Percentiles rank a stretch among this genome's conserved stretches.
Conservation (phyloP, 2,113 vertebrate species). For the Puffinus mauretanicus region DNA sequence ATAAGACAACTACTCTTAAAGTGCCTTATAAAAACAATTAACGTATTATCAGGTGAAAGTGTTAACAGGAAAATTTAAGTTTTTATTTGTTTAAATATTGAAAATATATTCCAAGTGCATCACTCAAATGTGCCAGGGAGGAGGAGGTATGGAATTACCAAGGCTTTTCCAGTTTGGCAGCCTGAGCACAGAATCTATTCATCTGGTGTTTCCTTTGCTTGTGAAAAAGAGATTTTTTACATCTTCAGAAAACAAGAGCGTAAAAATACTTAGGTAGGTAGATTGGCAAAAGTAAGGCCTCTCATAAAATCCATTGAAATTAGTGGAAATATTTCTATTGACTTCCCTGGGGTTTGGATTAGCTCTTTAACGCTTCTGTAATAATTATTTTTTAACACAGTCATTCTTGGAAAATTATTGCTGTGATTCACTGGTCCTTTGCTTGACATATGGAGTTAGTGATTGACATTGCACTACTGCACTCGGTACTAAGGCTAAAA, state of each 20-base stretch:
- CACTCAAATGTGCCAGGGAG: neutral
- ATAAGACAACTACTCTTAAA: conserved; percentile 10
- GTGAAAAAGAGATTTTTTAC: neutral
- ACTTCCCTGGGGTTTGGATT: neutral
- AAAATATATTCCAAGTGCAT: neutral
- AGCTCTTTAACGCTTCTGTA: neutral
- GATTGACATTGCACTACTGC: neutral
- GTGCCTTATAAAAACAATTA: conserved; percentile 33
- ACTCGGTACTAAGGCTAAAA: neutral
- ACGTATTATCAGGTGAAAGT: conserved; percentile 26
- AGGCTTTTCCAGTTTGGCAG: neutral
- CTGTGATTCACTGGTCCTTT: neutral
- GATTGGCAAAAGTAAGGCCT: neutral
- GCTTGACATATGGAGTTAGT: neutral
- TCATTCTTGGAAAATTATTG: neutral
- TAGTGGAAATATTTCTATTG: neutral
- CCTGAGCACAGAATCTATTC: neutral
- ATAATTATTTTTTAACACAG: neutral
- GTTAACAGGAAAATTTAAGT: neutral
- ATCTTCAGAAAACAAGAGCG: neutral
- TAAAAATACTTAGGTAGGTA: neutral
- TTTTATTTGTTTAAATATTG: conserved; percentile 25
- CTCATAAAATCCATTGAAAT: neutral
- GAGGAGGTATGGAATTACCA: neutral
- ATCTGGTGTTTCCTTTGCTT: neutral